Percentiles rank a stretch among this genome's conserved stretches.
phyloP scores from a whole-genome alignment of 1,140 invertebrate genomes.

The Aethina tumida region DNA sequence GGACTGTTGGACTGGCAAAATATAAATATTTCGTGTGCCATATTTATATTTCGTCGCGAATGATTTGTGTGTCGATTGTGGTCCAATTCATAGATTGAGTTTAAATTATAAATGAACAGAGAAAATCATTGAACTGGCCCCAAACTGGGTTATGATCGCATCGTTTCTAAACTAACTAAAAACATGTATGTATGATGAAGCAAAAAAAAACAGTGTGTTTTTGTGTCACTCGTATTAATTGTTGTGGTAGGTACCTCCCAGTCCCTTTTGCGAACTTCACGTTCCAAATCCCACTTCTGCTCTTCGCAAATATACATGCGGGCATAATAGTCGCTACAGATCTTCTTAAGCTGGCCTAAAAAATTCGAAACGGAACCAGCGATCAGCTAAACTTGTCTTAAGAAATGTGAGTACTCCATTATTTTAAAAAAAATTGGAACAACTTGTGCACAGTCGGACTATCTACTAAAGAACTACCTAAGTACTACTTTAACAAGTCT shows the following conservation, averaged over 20 bases:
- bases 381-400: conserved; percentile 20
- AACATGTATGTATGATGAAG: conserved; percentile 14
- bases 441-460: too few species aligned
- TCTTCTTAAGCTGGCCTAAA: conserved; percentile 74
- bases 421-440: too few species aligned
- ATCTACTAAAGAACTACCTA: too few species aligned
- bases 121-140: not conserved
- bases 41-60: too few species aligned
- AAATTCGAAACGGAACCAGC: conserved; percentile 36
- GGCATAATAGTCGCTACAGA: conserved; percentile 91
- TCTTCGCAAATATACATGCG: conserved; percentile 93
- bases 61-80: too few species aligned
- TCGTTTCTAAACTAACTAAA: not conserved
- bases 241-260: conserved; percentile 74
- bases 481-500: too few species aligned
- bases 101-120: too few species aligned
- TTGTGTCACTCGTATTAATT: conserved; percentile 17
- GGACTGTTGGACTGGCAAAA: conserved; percentile 14
- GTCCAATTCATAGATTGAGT: too few species aligned
- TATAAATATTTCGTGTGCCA: conserved; percentile 4
- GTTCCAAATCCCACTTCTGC: conserved; percentile 99
- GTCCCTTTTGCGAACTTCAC: conserved; percentile 96
- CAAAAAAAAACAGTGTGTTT: conserved; percentile 14
- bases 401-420: too few species aligned
- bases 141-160: not conserved